Base-by-base conservation (phyloP, 1,140 invertebrate genomes). In the Calliphora vicina region DNA sequence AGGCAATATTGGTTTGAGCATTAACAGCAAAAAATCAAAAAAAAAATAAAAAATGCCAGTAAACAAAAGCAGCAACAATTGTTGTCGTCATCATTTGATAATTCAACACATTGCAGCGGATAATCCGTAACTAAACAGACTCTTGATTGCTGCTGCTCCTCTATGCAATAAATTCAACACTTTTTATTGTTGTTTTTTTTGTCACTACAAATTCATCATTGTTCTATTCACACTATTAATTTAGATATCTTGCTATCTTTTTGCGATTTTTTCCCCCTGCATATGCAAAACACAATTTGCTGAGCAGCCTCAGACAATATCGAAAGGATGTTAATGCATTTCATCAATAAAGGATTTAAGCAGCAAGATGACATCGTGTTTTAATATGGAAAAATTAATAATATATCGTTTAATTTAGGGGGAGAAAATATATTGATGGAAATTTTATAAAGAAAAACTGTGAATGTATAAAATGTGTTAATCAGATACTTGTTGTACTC, bases 101-200 rank as follows among this genome's bases (percentile, higher is more conserved):
- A 78, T 78, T 42, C 74, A 78, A 78, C 74, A 78, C 42, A 29
- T 78, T 78, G 74, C 74, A 43, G 35, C 74, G 74, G 74, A 78
- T 78, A 43, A 78, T 78, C 74, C 74, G 2, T 43, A 78, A 78
- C 74, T 78, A 78, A 78, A 78, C 74, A 43, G 50, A 78, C 35
- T 43, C 74, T 78, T 78, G 74, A 78, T 78, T 78, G 74, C 74
- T 23, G 35, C 29, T 20, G n/a, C n/a, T n/a, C n/a, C n/a, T n/a
- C n/a, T n/a, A n/a, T n/a, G n/a, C n/a, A n/a, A n/a, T n/a, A n/a
- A n/a, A n/a, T n/a, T n/a, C n/a, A n/a, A 23, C 73, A 29, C 4
- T 20, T 42, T 1, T 1, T 42, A 42, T 76, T 20, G 27, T n/a
- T n/a, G n/a, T n/a, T n/a, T n/a, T n/a, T n/a, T n/a, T 25, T 43